Evolutionary conservation across 2,888 invertebrate genomes (phyloP), one percentile per base, ranked within the genome.

Genomic region (Harpalus rubripes): DNA sequence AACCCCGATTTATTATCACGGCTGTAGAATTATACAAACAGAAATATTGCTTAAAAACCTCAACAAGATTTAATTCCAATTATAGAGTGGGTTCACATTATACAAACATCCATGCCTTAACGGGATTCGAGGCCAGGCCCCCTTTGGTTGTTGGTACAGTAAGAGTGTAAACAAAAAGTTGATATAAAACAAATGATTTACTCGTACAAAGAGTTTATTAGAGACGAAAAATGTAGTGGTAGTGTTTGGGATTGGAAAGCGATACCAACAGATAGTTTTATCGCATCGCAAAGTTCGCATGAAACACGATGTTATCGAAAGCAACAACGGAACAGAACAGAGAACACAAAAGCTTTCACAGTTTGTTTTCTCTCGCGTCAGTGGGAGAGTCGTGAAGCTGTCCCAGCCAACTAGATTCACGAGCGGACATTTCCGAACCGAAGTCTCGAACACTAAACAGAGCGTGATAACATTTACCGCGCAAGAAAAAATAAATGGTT

Each of bases 401-500:
- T 78, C 78, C 56, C 58, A 32, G 58, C 58, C 78, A 78, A 78
- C 78, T 78, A 78, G 78, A 78, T 78, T 78, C 78, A 78, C 78
- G 78, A 78, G 78, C 78, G 58, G 78, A 78, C 58, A 58, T 78
- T 78, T 58, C 78, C 72, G 44, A 52, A 18, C 76, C 63, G 68
- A 68, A 39, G 76, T 76, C 52, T 56, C 26, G 44, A 8, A 41
- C 32, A 39, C 68, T 68, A 68, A 68, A 68, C 68, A 68, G 68
- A 68, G 68, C 68, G 68, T 68, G 68, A 68, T 68, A 68, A 80
- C 80, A 80, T 80, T 80, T 80, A 80, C 61, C 80, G 56, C 39
- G 41, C 16, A 15, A n/a, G 61, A 58, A 84, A 84, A 84, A 78
- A 84, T 78, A 84, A 84, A 84, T 84, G 84, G 78, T 84, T 84